These are phyloP conservation scores for Callitettix versicolor DNA, from an alignment of 1,140 invertebrate genomes.

Conservation along the genomic window DNA sequence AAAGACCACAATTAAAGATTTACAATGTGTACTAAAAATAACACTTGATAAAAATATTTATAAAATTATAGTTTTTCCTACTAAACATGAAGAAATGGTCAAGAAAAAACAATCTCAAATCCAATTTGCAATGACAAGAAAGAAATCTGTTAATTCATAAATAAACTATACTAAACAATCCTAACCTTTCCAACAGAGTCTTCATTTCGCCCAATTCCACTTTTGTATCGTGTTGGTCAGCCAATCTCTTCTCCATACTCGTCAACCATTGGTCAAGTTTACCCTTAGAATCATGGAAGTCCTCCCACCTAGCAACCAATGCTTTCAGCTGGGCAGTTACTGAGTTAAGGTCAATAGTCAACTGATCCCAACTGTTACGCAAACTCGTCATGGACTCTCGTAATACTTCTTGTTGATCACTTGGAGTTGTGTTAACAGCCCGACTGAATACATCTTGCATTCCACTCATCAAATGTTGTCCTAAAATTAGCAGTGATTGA, in stretches of 20 bases:
- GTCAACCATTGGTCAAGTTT: constrained; percentile 60
- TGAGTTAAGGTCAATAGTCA: constrained; percentile 69
- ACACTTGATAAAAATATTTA: neutral
- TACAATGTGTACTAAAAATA: neutral
- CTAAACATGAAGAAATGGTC: no score
- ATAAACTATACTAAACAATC: no score
- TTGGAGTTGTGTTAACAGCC: constrained; percentile 66
- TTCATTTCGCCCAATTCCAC: constrained; percentile 86
- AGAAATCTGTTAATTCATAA: no score
- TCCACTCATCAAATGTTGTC: constrained; percentile 68
- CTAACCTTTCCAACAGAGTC: constrained; percentile 67
- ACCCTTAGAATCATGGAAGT: constrained; percentile 58
- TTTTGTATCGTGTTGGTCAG: constrained; percentile 52
- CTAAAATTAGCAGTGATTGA: constrained; percentile 37
- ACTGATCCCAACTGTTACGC: constrained; percentile 68
- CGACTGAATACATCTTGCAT: constrained; percentile 76
- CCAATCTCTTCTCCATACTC: constrained; percentile 46
- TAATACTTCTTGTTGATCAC: constrained; percentile 66
- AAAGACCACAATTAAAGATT: no score
- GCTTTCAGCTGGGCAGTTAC: constrained; percentile 66
- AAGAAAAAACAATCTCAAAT: no score
- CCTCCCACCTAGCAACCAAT: constrained; percentile 65
- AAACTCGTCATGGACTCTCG: constrained; percentile 56
- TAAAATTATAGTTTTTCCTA: neutral
- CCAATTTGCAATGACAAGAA: no score